phyloP scores from a whole-genome alignment of 2,113 vertebrate species.

The Ciconia boyciana region DNA sequence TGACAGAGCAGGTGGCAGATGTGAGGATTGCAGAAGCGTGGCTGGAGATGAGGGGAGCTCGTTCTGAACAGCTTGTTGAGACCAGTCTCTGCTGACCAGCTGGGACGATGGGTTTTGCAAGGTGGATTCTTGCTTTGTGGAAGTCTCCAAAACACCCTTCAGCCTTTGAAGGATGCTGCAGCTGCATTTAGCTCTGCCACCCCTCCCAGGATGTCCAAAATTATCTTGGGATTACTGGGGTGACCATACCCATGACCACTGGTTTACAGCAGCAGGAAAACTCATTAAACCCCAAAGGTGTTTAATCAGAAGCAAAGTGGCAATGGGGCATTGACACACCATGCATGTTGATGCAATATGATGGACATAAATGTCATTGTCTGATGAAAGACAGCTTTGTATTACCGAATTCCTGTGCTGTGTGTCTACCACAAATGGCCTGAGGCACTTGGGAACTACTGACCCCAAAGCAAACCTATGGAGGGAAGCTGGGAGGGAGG shows the following conservation, averaged over 20 bases:
- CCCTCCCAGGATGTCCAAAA: neutral
- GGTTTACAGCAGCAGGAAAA: neutral
- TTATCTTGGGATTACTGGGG: neutral
- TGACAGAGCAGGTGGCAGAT: conserved; percentile 22
- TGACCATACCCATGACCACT: neutral
- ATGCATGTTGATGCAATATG: neutral
- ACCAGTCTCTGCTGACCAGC: neutral
- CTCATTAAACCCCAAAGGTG: neutral
- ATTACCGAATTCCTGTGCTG: neutral
- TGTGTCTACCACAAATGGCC: neutral
- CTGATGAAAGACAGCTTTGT: neutral
- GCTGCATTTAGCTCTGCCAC: neutral
- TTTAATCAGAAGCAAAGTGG: neutral
- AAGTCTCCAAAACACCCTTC: neutral
- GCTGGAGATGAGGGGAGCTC: neutral
- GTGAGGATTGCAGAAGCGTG: neutral
- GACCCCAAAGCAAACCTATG: neutral
- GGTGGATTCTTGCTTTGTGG: neutral
- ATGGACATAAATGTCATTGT: neutral
- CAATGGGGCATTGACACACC: neutral
- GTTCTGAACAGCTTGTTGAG: neutral
- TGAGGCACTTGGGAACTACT: neutral
- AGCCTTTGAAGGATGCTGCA: neutral
- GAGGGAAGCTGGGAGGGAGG: neutral
- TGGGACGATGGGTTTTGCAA: neutral